phyloP scores from a whole-genome alignment of 2,888 invertebrate genomes.

The Aporophyla nigra region DNA sequence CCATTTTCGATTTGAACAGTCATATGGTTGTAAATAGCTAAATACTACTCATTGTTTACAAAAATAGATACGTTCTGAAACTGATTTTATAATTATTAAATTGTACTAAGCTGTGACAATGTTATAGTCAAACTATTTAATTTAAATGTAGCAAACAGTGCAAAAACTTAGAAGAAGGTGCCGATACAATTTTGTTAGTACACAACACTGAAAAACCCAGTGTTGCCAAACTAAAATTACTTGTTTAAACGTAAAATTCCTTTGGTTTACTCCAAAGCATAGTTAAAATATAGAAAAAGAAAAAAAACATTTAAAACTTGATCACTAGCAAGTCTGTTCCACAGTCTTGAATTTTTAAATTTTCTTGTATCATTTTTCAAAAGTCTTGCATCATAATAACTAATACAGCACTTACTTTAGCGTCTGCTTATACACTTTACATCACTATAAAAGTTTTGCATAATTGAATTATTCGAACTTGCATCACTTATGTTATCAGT shows the following conservation, averaged over 20 bases:
- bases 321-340: constrained; percentile 63
- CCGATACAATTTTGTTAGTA: constrained; percentile 61
- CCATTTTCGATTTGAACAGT: neutral
- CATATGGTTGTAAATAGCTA: neutral
- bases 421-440: constrained; percentile 45
- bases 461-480: constrained; percentile 53
- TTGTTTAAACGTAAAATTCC: constrained; percentile 56
- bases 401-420: constrained; percentile 47
- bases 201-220: constrained; percentile 44
- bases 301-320: constrained; percentile 52
- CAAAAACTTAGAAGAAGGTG: constrained; percentile 54
- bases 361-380: constrained; percentile 40
- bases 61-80: neutral
- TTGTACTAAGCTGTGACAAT: constrained; percentile 44
- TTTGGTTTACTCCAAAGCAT: constrained; percentile 67
- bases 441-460: constrained; percentile 48
- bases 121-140: constrained; percentile 23
- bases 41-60: neutral
- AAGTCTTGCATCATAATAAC: constrained; percentile 43
- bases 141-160: constrained; percentile 61
- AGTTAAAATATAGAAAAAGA: constrained; percentile 51
- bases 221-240: constrained; percentile 53
- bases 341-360: constrained; percentile 58
- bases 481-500: constrained; percentile 33
- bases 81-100: neutral